phyloP scores from a whole-genome alignment of 2,113 vertebrate species.

The Eleginops maclovinus region DNA sequence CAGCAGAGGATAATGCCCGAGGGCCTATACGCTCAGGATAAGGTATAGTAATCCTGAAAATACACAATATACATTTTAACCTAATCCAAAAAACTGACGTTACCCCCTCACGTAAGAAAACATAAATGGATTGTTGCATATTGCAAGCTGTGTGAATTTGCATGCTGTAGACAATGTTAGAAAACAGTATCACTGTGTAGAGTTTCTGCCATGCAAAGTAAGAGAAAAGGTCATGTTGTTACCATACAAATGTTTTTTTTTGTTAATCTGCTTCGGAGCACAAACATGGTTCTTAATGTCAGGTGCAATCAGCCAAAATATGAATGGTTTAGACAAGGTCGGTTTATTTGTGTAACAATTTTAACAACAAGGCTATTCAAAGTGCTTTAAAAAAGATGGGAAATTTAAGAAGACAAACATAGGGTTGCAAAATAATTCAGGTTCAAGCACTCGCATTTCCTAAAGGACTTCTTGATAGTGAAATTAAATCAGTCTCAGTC shows the following conservation, averaged over 20 bases:
- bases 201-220: constrained; percentile 27
- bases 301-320: constrained; percentile 29
- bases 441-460: background rate
- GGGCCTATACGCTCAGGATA: constrained; percentile 97
- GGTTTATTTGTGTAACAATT: background rate
- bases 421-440: too few relatives aligned
- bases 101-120: background rate
- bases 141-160: constrained; percentile 26
- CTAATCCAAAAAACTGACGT: background rate
- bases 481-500: constrained; percentile 12
- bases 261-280: constrained; percentile 57
- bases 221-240: constrained; percentile 35
- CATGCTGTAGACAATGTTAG: constrained; percentile 25
- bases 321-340: constrained; percentile 25
- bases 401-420: background rate
- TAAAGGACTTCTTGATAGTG: background rate
- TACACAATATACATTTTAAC: background rate
- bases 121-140: constrained; percentile 4
- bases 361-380: background rate
- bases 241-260: too few relatives aligned
- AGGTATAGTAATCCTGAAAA: constrained; percentile 66
- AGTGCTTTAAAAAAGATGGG: background rate
- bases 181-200: constrained; percentile 49
- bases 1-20: constrained; percentile 99
- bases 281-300: constrained; percentile 53